phyloP scores from a whole-genome alignment of 2,113 vertebrate species.

The Macrotus californicus region DNA sequence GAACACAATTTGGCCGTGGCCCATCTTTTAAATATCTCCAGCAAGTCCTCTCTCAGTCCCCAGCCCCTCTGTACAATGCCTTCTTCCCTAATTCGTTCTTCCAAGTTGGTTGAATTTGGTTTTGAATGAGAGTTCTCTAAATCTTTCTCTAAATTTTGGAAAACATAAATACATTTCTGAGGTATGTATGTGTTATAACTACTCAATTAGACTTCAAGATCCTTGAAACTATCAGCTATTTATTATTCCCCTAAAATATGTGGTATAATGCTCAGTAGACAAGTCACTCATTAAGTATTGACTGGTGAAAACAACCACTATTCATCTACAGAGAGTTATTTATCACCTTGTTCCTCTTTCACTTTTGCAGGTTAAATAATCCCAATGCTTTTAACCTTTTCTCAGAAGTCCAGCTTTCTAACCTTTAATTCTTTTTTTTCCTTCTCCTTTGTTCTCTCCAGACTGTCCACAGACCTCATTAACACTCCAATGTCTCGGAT shows the following conservation, averaged over 20 bases:
- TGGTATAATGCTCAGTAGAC: slow-evolving; percentile 31
- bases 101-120: background rate
- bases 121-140: background rate
- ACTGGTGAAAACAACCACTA: slow-evolving; percentile 58
- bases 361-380: slow-evolving; percentile 70
- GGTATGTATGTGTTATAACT: background rate
- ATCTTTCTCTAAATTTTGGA: background rate
- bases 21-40: background rate
- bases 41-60: background rate
- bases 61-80: background rate
- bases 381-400: slow-evolving; percentile 75
- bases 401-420: slow-evolving; percentile 67
- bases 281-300: slow-evolving; percentile 66
- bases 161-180: background rate
- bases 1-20: background rate
- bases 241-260: slow-evolving; percentile 55
- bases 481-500: slow-evolving; percentile 38
- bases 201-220: slow-evolving; percentile 5
- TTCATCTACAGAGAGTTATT: slow-evolving; percentile 67
- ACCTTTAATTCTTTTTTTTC: slow-evolving; percentile 57
- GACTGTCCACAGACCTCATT: slow-evolving; percentile 50
- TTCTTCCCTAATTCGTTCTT: background rate
- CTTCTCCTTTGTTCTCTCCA: slow-evolving; percentile 52
- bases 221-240: slow-evolving; percentile 50
- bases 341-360: slow-evolving; percentile 60